These are phyloP conservation scores for Siniperca scherzeri DNA, from an alignment of 2,797 vertebrate genomes.

Conservation along the genomic window DNA sequence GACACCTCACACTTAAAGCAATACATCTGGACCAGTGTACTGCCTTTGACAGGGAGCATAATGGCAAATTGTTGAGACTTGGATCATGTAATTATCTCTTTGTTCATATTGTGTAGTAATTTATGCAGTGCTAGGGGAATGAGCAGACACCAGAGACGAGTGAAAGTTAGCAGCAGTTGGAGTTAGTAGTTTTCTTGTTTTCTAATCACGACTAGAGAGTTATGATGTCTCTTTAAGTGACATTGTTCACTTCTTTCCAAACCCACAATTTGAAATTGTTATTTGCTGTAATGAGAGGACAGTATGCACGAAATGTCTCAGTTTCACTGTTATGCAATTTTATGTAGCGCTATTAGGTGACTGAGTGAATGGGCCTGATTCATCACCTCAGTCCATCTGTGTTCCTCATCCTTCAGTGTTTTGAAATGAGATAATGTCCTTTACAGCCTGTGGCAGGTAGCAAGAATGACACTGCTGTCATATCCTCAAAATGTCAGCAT, in stretches of 20 bases:
- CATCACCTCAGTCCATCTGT: constrained; percentile 73
- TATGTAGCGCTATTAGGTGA: constrained; percentile 72
- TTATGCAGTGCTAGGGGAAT: constrained; percentile 39
- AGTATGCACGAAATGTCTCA: constrained; percentile 62
- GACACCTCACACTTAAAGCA: constrained; percentile 76
- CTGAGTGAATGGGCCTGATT: constrained; percentile 71
- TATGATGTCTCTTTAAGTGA: constrained; percentile 55
- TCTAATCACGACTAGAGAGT: constrained; percentile 44
- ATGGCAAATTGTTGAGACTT: constrained; percentile 74
- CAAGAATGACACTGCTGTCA: constrained; percentile 37
- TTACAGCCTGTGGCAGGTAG: constrained; percentile 76
- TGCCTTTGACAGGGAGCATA: constrained; percentile 76
- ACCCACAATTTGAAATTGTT: constrained; percentile 54
- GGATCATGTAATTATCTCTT: constrained; percentile 77
- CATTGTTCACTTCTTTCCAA: constrained; percentile 43
- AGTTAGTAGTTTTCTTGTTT: constrained; percentile 56
- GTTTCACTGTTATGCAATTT: constrained; percentile 73
- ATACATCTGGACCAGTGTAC: constrained; percentile 76
- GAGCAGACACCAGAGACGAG: constrained; percentile 42
- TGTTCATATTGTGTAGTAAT: constrained; percentile 63
- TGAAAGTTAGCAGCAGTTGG: constrained; percentile 40
- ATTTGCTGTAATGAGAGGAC: constrained; percentile 70
- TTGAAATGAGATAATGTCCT: constrained; percentile 74
- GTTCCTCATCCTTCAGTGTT: constrained; percentile 75
- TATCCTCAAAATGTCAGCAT: constrained; percentile 44